phyloP scores from a whole-genome alignment of 2,888 invertebrate species.

The Neuroscelio doddi region DNA sequence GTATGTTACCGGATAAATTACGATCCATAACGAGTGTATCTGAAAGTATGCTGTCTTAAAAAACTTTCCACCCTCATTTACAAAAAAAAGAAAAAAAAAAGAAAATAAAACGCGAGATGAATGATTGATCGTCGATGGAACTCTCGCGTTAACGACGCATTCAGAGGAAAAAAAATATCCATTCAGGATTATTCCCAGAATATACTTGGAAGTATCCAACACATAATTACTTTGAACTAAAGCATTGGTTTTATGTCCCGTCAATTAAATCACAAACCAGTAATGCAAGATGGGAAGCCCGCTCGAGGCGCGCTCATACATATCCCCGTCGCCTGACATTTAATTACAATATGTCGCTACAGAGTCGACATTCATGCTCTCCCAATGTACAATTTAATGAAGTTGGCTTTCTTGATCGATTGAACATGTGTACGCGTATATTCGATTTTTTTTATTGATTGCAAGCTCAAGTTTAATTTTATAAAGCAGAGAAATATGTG shows the following conservation, averaged over 20 bases:
- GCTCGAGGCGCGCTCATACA: slow-evolving; percentile 33
- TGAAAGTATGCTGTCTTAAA: slow-evolving; percentile 22
- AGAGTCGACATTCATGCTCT: slow-evolving; percentile 27
- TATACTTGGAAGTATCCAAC: slow-evolving; percentile 45
- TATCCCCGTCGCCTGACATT: slow-evolving; percentile 33
- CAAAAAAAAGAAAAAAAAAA: no score
- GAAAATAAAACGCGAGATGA: slow-evolving; percentile 24
- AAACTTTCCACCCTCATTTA: slow-evolving; percentile 21
- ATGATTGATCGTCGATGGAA: slow-evolving; percentile 38
- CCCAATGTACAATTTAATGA: slow-evolving; percentile 35
- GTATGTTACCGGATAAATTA: slow-evolving; percentile 19
- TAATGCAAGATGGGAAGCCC: slow-evolving; percentile 36
- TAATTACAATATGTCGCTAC: slow-evolving; percentile 39
- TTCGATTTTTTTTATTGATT: no score
- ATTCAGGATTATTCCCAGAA: slow-evolving; percentile 35
- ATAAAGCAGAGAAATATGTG: no score
- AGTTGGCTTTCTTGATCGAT: not conserved
- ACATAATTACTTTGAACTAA: slow-evolving; percentile 37
- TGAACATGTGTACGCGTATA: no score
- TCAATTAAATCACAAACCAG: slow-evolving; percentile 43
- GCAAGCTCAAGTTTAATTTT: no score
- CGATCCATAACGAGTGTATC: slow-evolving; percentile 28
- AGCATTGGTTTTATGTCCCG: slow-evolving; percentile 41
- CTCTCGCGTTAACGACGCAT: slow-evolving; percentile 38
- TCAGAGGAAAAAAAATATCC: slow-evolving; percentile 26